Evolutionary conservation across 2,888 invertebrate species (phyloP), one percentile per base, ranked within the genome.

Genomic region (Ptilodon capucinus): DNA sequence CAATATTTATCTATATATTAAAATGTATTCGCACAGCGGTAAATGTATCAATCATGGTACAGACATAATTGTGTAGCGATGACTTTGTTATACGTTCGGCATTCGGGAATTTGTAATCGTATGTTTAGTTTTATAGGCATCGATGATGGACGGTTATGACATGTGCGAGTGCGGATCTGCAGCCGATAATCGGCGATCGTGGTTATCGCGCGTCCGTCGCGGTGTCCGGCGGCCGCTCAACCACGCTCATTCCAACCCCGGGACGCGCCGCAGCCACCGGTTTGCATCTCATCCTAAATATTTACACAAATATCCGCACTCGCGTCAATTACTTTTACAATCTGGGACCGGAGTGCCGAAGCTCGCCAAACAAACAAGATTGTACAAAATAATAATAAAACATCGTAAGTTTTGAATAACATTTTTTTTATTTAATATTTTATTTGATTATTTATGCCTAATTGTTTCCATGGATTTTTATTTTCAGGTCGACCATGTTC

Each of bases 111-210:
- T 36, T n/a, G 41, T 47, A 53, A 45, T 42, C 45, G 51, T 54
- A 48, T 40, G 40, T 51, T 55, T 64, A 42, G 54, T 40, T 56
- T 65, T 60, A 52, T 60, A 61, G 52, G 54, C 46, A 44, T 44
- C 42, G 40, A 19, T 63, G 50, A 45, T 56, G 58, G 49, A 55
- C 54, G 53, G 57, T 58, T 57, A 61, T 66, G 61, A 68, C 71
- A 69, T 69, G 71, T 68, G 71, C 59, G 56, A 51, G 60, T 53
- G 69, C 67, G 74, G 80, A 79, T 79, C 75, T 75, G 65, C n/a
- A n/a, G n/a, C 69, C 76, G 86, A 83, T 89, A 83, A 88, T 87
- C 88, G 76, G 54, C 70, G 84, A 85, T 87, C 81, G 78, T 54
- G 67, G 81, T 85, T 90, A 90, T 90, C 90, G 76, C 66, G 70